Base-by-base conservation (phyloP, 2,888 invertebrate genomes). In the Diabrotica balteata region DNA sequence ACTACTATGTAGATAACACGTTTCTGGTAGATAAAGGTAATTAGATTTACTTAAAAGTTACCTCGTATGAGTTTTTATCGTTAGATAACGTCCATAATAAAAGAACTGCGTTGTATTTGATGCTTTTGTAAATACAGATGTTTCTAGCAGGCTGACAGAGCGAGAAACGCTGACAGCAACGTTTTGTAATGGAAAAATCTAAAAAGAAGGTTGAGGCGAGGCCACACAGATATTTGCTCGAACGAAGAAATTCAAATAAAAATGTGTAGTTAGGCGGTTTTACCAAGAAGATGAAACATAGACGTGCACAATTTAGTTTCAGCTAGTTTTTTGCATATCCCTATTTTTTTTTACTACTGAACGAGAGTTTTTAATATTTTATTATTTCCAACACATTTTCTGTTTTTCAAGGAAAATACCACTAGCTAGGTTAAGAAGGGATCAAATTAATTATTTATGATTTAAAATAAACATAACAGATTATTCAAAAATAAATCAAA, bases 61-160 rank as follows among this genome's bases (percentile, higher is more conserved):
- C 2, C 49, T 4, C 10, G 49, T 49, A 11, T 8, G 10, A 11
- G 7, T 49, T 8, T 11, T 32, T 5, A 32, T n/a, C 43, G 8
- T 54, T 54, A 17, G 42, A 54, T 54, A 43, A 42, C 42, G 54
- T 43, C 54, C 11, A n/a, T 44, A 57, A 57, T 57, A 57, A 57
- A 57, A 57, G 55, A 11, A 57, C 9, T 10, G 55, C n/a, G 6
- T 17, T 57, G 55, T 11, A 42, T 54, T 54, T 54, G 54, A 54
- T 43, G 55, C 44, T 57, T 57, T 57, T 45, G 55, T 45, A 57
- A 44, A 57, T 44, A 45, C 55, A 57, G 55, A 57, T 57, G 55
- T 57, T 57, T 45, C 45, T 9, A 57, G 44, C 55, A 57, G 55
- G n/a, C 55, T 55, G 55, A 44, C 55, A 55, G 42, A 55, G 4